A percentile compares a stretch with the other conserved stretches of the same genome.
phyloP scores from a whole-genome alignment of 2,888 invertebrate genomes.

The Dynastes grantii region DNA sequence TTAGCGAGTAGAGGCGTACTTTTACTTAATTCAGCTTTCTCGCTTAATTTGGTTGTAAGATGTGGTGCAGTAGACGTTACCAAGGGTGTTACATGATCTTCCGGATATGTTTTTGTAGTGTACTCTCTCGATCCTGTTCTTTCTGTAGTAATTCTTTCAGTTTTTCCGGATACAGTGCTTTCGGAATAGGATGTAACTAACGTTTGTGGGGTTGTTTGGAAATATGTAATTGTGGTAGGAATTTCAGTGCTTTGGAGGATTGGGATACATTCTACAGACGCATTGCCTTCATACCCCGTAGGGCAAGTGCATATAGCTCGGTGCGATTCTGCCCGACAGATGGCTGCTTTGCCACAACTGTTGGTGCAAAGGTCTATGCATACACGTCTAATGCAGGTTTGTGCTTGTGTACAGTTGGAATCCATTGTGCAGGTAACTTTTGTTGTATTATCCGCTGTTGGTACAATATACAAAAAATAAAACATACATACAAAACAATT shows the following conservation, averaged over 20 bases:
- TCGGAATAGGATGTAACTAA: not conserved
- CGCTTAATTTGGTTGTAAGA: conserved; percentile 11
- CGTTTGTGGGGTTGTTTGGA: conserved; percentile 43
- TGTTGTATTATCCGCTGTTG: conserved; percentile 70
- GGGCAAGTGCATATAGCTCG: conserved; percentile 71
- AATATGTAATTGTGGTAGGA: conserved; percentile 44
- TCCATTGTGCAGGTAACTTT: conserved; percentile 71
- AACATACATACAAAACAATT: conserved; percentile 63
- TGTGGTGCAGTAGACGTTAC: conserved; percentile 20
- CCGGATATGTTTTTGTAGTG: conserved; percentile 43
- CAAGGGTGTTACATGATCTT: conserved; percentile 19
- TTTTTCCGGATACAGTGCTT: conserved; percentile 21
- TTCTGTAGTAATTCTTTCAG: conserved; percentile 40
- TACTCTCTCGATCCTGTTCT: conserved; percentile 36
- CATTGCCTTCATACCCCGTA: conserved; percentile 72
- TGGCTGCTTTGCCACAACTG: conserved; percentile 70
- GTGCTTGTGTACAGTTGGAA: conserved; percentile 72
- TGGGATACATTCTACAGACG: conserved; percentile 71
- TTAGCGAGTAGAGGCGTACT: conserved; percentile 5
- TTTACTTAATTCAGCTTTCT: conserved; percentile 13
- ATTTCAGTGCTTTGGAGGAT: conserved; percentile 43
- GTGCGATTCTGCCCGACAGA: conserved; percentile 72
- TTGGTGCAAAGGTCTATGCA: conserved; percentile 73
- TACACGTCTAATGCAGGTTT: conserved; percentile 72
- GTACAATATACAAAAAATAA: conserved; percentile 64